Conservation (phyloP, 2,113 vertebrate genomes). For the Apus apus region DNA sequence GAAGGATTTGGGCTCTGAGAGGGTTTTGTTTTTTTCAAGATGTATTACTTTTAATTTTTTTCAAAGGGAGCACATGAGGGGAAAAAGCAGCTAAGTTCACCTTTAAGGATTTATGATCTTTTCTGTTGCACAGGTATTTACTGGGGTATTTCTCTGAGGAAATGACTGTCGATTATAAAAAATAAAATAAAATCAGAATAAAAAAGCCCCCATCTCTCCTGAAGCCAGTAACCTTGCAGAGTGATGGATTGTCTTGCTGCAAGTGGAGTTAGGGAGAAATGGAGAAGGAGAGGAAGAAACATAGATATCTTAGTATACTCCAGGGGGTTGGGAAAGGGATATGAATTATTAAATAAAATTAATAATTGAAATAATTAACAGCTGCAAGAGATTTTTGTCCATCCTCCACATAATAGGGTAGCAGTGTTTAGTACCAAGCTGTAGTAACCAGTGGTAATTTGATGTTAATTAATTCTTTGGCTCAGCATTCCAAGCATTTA, state of each 20-base stretch:
- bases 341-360: conserved; percentile 74
- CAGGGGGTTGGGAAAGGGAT: conserved; percentile 16
- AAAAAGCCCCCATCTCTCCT: not conserved
- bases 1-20: not conserved
- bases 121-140: conserved; percentile 16
- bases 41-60: not conserved
- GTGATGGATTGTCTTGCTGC: conserved; percentile 4
- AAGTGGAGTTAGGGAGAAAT: conserved; percentile 19
- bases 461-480: conserved; percentile 70
- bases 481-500: conserved; percentile 50
- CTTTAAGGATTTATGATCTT: conserved; percentile 44
- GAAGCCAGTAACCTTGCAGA: conserved; percentile 23
- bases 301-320: conserved; percentile 38
- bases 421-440: conserved; percentile 45
- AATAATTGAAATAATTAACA: conserved; percentile 76
- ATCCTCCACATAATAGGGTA: conserved; percentile 31
- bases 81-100: conserved; percentile 38
- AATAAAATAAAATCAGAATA: conserved; percentile 8
- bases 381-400: conserved; percentile 60
- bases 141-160: not conserved
- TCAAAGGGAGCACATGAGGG: not conserved
- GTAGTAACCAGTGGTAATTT: conserved; percentile 60
- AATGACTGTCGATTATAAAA: conserved; percentile 35
- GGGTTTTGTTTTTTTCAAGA: not conserved
- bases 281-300: conserved; percentile 22